phyloP scores from a whole-genome alignment of 2,888 invertebrate species.

The Acrobeloides nanus region DNA sequence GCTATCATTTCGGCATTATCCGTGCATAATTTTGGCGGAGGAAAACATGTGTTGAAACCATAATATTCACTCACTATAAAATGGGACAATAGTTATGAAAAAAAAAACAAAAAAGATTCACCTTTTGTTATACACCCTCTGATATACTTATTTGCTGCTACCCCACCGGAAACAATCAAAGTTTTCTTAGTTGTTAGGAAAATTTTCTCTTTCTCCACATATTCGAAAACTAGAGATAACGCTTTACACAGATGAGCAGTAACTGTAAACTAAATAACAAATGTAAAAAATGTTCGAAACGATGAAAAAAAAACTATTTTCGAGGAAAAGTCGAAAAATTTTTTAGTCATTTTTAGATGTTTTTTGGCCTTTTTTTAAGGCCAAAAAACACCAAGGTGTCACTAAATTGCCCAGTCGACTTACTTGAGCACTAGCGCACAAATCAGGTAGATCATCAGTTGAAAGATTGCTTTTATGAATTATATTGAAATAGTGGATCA shows the following conservation, averaged over 20 bases:
- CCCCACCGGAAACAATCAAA: constrained; percentile 47
- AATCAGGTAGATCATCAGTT: constrained; percentile 15
- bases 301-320: too few species aligned
- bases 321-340: too few species aligned
- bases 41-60: constrained; percentile 58
- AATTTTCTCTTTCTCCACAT: constrained; percentile 8
- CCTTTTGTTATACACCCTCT: constrained; percentile 22
- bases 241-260: constrained; percentile 25
- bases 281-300: too few species aligned
- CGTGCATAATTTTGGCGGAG: constrained; percentile 78
- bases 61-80: constrained; percentile 21
- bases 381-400: too few species aligned
- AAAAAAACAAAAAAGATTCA: too few species aligned
- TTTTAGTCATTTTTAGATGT: too few species aligned
- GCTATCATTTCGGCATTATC: constrained; percentile 99
- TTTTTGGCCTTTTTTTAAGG: too few species aligned
- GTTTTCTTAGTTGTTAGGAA: neutral
- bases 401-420: too few species aligned
- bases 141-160: constrained; percentile 42
- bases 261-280: constrained; percentile 17
- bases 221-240: constrained; percentile 19
- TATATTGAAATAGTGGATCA: constrained; percentile 7
- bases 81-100: too few species aligned
- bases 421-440: constrained; percentile 61
- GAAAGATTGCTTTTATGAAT: neutral